A percentile compares a stretch with the other conserved stretches of the same genome.
Conservation (phyloP, 1,140 invertebrate genomes). For the Amphibalanus amphitrite region DNA sequence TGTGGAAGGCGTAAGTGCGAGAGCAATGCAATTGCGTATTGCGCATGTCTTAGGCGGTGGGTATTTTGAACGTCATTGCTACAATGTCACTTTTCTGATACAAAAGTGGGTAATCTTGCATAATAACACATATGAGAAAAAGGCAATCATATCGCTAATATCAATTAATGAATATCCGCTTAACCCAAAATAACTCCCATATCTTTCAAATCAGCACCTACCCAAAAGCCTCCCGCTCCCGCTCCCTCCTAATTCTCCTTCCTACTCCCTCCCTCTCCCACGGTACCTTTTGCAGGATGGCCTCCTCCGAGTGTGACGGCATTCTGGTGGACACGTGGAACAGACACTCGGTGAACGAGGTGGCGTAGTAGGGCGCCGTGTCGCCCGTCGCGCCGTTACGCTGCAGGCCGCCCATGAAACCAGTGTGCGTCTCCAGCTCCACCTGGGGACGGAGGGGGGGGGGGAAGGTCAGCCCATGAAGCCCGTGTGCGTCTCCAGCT, state of each 20-base stretch:
- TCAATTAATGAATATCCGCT: conserved; percentile 21
- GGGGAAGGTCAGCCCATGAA: conserved; percentile 3
- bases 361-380: conserved; percentile 91
- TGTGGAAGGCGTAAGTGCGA: no score
- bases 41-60: no score
- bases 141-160: no score
- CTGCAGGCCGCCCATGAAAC: conserved; percentile 88
- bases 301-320: conserved; percentile 64
- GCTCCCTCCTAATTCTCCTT: conserved; percentile 3
- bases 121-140: no score
- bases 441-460: conserved; percentile 31
- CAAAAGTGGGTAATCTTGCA: no score
- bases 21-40: no score
- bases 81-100: no score
- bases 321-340: conserved; percentile 98
- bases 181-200: conserved; percentile 3
- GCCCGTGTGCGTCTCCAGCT: not conserved
- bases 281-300: conserved; percentile 81
- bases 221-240: no score
- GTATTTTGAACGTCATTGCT: no score
- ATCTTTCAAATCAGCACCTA: not conserved
- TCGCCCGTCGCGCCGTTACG: conserved; percentile 75
- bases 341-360: conserved; percentile 67
- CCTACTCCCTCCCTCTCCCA: no score
- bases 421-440: conserved; percentile 84